Evolutionary conservation across 2,113 vertebrate species (phyloP).

Genomic region (Scomber colias): DNA sequence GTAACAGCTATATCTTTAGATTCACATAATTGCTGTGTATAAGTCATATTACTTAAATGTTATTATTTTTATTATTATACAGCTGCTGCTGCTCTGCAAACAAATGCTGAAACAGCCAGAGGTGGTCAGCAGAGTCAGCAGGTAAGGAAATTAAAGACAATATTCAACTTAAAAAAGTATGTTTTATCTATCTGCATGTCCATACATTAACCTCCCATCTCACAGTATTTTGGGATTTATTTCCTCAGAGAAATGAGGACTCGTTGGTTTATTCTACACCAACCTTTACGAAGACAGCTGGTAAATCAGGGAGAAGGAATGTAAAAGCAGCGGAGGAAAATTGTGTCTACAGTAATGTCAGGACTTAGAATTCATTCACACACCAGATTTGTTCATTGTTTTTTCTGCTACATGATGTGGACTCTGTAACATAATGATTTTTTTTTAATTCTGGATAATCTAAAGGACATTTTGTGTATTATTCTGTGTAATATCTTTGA

Average conservation of each 20-base stretch:
- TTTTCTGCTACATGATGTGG: too few species aligned
- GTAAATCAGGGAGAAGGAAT: neutral
- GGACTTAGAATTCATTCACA: too few species aligned
- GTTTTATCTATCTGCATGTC: neutral
- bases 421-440: too few species aligned
- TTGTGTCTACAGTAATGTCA: neutral
- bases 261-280: constrained; percentile 27
- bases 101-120: neutral
- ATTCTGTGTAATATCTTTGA: too few species aligned
- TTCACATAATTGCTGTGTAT: too few species aligned
- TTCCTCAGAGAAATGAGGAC: constrained; percentile 25
- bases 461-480: too few species aligned
- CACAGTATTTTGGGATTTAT: neutral
- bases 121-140: constrained; percentile 7
- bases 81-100: neutral
- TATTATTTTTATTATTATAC: neutral
- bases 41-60: too few species aligned
- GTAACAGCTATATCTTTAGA: too few species aligned
- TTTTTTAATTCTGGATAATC: too few species aligned
- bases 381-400: too few species aligned
- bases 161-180: neutral
- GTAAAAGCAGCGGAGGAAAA: neutral
- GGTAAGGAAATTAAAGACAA: constrained; percentile 16
- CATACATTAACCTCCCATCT: rapidly evolving
- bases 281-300: neutral